Base-by-base conservation (phyloP, 2,113 vertebrate genomes). In the Nothocercus nigrocapillus region DNA sequence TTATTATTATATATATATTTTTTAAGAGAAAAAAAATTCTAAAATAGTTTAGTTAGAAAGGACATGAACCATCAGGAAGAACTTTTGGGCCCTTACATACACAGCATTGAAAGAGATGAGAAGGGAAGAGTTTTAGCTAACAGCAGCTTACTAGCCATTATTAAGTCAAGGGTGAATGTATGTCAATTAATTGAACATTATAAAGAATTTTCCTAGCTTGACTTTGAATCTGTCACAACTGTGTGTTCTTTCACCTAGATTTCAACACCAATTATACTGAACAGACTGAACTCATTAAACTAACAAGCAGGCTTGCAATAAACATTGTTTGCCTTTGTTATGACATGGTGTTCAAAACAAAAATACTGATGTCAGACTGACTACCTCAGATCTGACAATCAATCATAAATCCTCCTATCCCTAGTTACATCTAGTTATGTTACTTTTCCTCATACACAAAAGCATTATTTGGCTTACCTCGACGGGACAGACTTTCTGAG, bases 401-500 rank as follows among this genome's bases (percentile, higher is more conserved):
- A 76, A 64, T 34, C 49, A 13, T 38, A 64, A 82, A 24, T 34
- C 44, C 83, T 66, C 27, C 61, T 53, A 79, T 27, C 62, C 78
- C 79, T 34, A 32, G 49, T 49, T 24, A 49, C 19, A 19, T 49
- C 49, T 25, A 73, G 38, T 59, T 80, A 32, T 18, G 36, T 54
- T 40, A 51, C 54, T 73, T 27, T n/a, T 61, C 58, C 9, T 25
- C 51, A 27, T 61, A 59, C 25, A 62, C 16, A 61, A 28, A 17
- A 59, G 27, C 36, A 30, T 84, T 47, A 27, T 11, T 24, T 72
- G 42, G 92, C 98, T 97, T 96, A 99, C 99, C 97, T 94, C 97
- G 97, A 72, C 95, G 98, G 44, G 99, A 98, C 96, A 99, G 97
- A 51, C 98, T 98, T 27, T 98, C 96, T 1, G 98, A 98, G 93